Base-by-base conservation (phyloP, 2,888 invertebrate species). In the Archips xylosteana region DNA sequence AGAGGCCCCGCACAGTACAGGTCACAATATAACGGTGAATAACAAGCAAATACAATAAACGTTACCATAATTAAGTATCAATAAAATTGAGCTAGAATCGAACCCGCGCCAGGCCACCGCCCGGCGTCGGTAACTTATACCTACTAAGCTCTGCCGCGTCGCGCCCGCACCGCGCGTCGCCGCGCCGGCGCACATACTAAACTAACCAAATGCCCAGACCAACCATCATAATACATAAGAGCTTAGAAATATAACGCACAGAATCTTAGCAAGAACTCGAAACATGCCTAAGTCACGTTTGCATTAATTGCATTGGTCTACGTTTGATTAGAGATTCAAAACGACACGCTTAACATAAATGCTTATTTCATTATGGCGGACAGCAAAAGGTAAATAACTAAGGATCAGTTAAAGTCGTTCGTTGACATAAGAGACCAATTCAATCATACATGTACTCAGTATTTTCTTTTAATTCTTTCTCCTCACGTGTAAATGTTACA, bases 41-140 rank as follows among this genome's bases (percentile, higher is more conserved):
- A 72, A 92, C 92, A 90, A 91, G 92, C 91, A 82, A 89, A 85
- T 89, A 88, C 84, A 87, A 86, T 79, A 63, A 80, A 81, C 78
- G 78, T 78, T 82, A 78, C 80, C 83, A 85, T 86, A 87, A 85
- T 87, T 87, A 89, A 88, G 87, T 90, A 89, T 88, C 87, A 89
- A 90, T 93, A 92, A 90, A 93, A 93, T 93, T 93, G 93, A 93
- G 93, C 93, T 93, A 93, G 87, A 87, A 84, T 85, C 87, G 82
- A 86, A 84, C 87, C 85, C 87, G 83, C 82, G 75, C 78, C 79
- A 77, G 78, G 75, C 75, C 76, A 10, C 8, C 47, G 70, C 75
- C 76, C 74, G 76, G 60, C 67, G 75, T 49, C 75, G 75, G 78
- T 60, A 69, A 66, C 59, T 67, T 75, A 75, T 54, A 64, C 66